Evolutionary conservation across 2,888 invertebrate genomes (phyloP), one percentile per base, ranked within the genome.

Genomic region (Nymphalis urticae): DNA sequence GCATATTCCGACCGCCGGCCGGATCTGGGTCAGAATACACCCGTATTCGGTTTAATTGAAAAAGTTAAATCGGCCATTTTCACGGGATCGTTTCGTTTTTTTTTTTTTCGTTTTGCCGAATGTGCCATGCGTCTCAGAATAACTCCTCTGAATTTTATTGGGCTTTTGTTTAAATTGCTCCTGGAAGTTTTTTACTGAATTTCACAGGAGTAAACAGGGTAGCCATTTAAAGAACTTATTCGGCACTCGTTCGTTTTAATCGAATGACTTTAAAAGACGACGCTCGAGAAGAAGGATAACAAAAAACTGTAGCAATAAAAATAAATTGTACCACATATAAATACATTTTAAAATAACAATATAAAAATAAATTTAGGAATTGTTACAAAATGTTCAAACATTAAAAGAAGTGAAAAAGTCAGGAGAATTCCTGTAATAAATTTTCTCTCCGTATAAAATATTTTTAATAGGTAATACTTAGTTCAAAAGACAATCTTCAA

Each of bases 41-140:
- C 58, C 58, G 66, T 58, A 67, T 73, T 71, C 62, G 70, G 66
- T 76, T 74, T 77, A 75, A 77, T 77, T 77, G 76, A 77, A 77
- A 77, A 77, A 90, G 90, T 90, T 90, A 85, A 88, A 88, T 87
- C 86, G 84, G 77, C 82, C 84, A 86, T 89, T 89, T 84, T 86
- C 82, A 82, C 79, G 79, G 81, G 81, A 85, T 81, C 84, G 81
- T 82, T 82, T 84, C 76, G 73, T 78, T 76, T 80, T 82, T 82
- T 82, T 71, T 73, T 72, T 76, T 71, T 73, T 71, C 64, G 13
- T 69, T 75, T 70, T 68, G 64, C 53, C 66, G 67, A 65, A 66
- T 70, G 70, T 68, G 60, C 64, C 68, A 67, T 70, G 59, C 73
- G 71, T 78, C 74, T 75, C 74, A 72, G 72, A 71, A 73, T 72